Conservation (phyloP, 2,888 invertebrate genomes). For the Eilema caniola region DNA sequence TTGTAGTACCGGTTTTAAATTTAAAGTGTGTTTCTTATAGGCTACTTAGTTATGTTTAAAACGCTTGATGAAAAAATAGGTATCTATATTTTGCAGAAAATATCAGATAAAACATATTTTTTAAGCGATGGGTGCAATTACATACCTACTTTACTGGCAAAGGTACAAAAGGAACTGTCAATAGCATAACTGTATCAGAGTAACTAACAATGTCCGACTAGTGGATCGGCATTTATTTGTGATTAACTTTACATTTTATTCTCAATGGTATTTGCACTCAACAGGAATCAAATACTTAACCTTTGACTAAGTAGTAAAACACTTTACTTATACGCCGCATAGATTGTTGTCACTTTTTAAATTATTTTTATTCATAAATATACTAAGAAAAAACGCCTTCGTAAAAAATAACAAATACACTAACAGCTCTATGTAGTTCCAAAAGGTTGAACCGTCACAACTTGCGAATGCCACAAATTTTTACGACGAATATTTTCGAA, state of each 20-base stretch:
- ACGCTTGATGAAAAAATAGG: neutral
- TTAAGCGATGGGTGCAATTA: no score
- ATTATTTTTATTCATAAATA: no score
- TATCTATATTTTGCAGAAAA: no score
- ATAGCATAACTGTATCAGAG: no score
- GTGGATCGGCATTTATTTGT: no score
- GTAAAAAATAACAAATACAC: neutral
- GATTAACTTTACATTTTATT: no score
- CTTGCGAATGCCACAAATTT: conserved; percentile 75
- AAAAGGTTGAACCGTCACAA: conserved; percentile 44
- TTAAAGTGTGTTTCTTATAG: neutral
- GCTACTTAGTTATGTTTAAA: neutral
- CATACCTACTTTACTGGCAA: no score
- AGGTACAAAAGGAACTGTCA: no score
- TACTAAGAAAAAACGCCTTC: no score
- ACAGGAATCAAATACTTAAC: neutral
- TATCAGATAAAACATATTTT: no score
- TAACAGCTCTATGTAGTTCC: conserved; percentile 58
- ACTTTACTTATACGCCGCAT: neutral
- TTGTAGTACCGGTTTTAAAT: conserved; percentile 36
- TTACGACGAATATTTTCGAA: conserved; percentile 69
- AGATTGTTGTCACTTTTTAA: no score
- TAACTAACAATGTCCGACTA: no score
- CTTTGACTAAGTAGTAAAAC: neutral
- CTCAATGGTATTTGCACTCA: neutral